Evolutionary conservation across 2,113 vertebrate genomes (phyloP).

Genomic region (Gasterosteus aculeatus): DNA sequence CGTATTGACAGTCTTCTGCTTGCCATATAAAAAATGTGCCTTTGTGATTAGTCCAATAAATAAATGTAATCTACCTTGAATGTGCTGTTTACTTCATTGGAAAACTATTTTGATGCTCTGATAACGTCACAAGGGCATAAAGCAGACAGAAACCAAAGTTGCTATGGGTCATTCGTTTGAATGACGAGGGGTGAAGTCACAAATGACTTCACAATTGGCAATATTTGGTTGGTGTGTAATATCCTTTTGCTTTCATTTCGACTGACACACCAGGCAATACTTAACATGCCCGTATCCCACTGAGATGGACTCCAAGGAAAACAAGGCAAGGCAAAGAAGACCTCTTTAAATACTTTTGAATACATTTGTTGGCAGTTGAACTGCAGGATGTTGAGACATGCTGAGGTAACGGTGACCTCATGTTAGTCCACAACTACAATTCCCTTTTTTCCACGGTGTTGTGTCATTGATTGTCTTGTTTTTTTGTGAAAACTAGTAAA

Average conservation of each 20-base stretch:
- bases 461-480: neutral
- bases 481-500: neutral
- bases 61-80: neutral
- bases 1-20: neutral
- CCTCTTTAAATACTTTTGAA: slow-evolving; percentile 10
- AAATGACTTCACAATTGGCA: neutral
- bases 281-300: neutral
- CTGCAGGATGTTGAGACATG: slow-evolving; percentile 25
- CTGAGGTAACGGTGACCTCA: neutral
- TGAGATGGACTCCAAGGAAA: neutral
- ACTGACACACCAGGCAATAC: neutral
- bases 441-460: neutral
- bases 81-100: neutral
- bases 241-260: neutral
- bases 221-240: neutral
- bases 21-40: neutral
- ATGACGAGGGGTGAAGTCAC: neutral
- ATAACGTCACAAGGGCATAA: neutral
- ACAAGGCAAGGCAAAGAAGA: neutral
- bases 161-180: neutral
- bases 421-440: neutral
- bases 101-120: neutral
- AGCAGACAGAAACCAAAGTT: neutral
- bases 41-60: neutral
- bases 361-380: slow-evolving; percentile 3